phyloP scores from a whole-genome alignment of 2,113 vertebrate genomes.

The Sciurus niger region DNA sequence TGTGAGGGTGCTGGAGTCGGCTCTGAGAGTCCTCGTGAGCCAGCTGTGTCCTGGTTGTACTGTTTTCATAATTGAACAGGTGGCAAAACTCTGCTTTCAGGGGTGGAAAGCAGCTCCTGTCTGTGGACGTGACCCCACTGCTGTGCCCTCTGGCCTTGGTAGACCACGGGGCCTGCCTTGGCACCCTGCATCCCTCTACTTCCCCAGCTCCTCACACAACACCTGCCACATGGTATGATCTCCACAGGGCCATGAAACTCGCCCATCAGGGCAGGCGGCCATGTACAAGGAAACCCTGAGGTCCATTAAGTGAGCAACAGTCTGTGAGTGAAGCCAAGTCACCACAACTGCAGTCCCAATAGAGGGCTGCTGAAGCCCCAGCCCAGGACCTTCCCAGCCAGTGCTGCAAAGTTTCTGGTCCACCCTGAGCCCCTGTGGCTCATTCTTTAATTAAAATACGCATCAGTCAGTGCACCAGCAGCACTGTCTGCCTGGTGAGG shows the following conservation, averaged over 20 bases:
- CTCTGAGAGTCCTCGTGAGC: not conserved
- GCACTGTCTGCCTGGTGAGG: not conserved
- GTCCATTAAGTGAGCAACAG: not conserved
- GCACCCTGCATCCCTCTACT: not conserved
- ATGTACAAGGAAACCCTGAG: too few species aligned
- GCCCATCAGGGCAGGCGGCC: not conserved
- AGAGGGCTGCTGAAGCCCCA: too few species aligned
- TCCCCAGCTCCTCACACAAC: not conserved
- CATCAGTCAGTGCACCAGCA: not conserved
- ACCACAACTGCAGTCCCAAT: not conserved
- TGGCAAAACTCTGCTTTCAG: conserved; percentile 35
- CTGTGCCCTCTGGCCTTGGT: not conserved
- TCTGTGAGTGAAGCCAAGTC: not conserved
- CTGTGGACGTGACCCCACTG: not conserved
- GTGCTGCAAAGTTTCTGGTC: not conserved
- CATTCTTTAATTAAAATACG: not conserved
- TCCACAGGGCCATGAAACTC: not conserved
- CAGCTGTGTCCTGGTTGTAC: not conserved
- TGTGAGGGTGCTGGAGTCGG: not conserved
- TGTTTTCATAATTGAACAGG: not conserved
- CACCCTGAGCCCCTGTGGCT: not conserved
- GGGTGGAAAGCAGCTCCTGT: not conserved
- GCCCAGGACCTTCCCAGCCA: not conserved
- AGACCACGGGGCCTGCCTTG: not conserved
- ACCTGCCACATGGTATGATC: not conserved